Conservation (phyloP, 2,888 invertebrate species). For the Prosopocoilus inquinatus region DNA sequence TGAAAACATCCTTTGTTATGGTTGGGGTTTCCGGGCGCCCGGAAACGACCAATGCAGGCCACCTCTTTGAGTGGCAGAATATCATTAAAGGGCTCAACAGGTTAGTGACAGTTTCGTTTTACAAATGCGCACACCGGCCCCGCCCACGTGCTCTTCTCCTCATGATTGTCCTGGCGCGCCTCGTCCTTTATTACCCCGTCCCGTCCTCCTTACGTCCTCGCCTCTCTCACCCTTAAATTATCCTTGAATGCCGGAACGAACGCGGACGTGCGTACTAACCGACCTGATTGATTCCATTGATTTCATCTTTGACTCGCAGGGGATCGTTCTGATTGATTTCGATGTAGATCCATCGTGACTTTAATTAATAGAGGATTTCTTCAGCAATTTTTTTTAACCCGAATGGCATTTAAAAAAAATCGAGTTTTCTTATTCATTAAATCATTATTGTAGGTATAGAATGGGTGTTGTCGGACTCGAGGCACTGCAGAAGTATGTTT, state of each 20-base stretch:
- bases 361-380: too few relatives aligned
- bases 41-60: neutral
- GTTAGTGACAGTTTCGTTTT: slow-evolving; percentile 37
- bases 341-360: too few relatives aligned
- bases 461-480: too few relatives aligned
- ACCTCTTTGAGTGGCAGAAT: slow-evolving; percentile 11
- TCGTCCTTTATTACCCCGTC: slow-evolving; percentile 1
- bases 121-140: slow-evolving; percentile 38
- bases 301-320: neutral
- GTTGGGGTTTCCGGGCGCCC: too few relatives aligned
- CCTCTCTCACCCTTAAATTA: neutral
- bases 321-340: neutral
- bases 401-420: too few relatives aligned
- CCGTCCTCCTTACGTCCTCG: neutral
- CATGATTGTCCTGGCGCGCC: neutral
- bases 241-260: slow-evolving; percentile 1
- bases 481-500: too few relatives aligned
- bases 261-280: neutral
- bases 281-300: slow-evolving; percentile 1
- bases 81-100: slow-evolving; percentile 30
- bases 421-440: too few relatives aligned
- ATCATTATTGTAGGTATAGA: too few relatives aligned
- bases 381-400: too few relatives aligned
- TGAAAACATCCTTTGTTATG: too few relatives aligned
- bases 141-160: slow-evolving; percentile 29